Conservation (phyloP, 2,797 vertebrate genomes). For the Steatocranus sp. region DNA sequence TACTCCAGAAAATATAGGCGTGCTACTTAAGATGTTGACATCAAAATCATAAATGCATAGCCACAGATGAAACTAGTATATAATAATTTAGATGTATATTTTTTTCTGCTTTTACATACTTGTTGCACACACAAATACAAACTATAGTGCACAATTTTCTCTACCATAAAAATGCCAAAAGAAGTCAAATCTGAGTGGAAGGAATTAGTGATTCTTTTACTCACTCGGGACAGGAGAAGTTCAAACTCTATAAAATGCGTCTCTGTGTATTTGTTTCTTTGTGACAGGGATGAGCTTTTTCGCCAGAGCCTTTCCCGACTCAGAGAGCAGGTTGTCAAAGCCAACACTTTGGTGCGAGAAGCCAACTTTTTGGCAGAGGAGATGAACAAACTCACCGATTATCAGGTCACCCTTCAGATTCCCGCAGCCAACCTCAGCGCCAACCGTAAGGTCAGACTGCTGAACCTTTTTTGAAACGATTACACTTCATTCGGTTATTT, state of each 20-base stretch:
- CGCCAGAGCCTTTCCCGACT: conserved; percentile 93
- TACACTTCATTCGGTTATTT: background rate
- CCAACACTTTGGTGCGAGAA: conserved; percentile 94
- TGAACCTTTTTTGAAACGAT: background rate
- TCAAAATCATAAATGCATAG: background rate
- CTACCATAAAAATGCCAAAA: background rate
- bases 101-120: background rate
- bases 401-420: conserved; percentile 98
- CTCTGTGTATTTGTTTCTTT: background rate
- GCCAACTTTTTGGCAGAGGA: conserved; percentile 96
- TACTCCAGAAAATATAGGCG: background rate
- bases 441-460: conserved; percentile 89
- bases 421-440: conserved; percentile 96
- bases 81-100: background rate
- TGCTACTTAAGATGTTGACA: background rate
- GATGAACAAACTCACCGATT: conserved; percentile 93
- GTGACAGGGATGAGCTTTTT: conserved; percentile 91
- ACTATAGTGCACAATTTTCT: background rate
- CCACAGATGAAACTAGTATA: background rate
- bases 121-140: background rate
- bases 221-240: background rate
- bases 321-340: conserved; percentile 93
- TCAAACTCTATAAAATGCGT: background rate
- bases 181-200: background rate
- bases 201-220: background rate